Evolutionary conservation across 2,113 vertebrate species (phyloP).

Genomic region (Melierax canorus): DNA sequence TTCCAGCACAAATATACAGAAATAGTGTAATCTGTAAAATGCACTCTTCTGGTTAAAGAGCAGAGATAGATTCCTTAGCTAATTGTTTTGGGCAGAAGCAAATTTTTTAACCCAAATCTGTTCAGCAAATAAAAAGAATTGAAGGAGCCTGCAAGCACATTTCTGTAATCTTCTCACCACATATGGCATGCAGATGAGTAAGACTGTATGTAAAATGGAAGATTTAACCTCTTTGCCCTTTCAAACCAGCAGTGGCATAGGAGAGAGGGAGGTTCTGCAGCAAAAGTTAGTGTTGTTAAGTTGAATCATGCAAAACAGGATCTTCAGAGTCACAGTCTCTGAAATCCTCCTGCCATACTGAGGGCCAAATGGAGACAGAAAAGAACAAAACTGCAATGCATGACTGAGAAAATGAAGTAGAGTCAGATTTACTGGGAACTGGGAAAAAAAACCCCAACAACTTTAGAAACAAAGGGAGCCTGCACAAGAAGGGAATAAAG

Average conservation of each 20-base stretch:
- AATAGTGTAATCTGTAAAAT: not conserved
- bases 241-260: not conserved
- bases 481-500: not conserved
- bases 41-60: not conserved
- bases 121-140: not conserved
- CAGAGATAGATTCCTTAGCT: not conserved
- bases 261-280: not conserved
- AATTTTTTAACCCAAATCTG: not conserved
- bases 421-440: not conserved
- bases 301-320: not conserved
- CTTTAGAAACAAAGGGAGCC: not conserved
- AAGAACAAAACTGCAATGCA: not conserved
- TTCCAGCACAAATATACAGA: not conserved
- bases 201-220: not conserved
- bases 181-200: not conserved
- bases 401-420: not conserved
- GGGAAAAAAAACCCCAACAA: too few species aligned
- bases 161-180: not conserved
- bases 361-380: not conserved
- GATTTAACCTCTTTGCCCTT: not conserved
- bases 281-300: not conserved
- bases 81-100: not conserved
- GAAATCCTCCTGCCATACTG: not conserved
- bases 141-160: not conserved
- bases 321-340: not conserved